Conservation (phyloP, 2,888 invertebrate genomes). For the Sylvicola fuscatus region DNA sequence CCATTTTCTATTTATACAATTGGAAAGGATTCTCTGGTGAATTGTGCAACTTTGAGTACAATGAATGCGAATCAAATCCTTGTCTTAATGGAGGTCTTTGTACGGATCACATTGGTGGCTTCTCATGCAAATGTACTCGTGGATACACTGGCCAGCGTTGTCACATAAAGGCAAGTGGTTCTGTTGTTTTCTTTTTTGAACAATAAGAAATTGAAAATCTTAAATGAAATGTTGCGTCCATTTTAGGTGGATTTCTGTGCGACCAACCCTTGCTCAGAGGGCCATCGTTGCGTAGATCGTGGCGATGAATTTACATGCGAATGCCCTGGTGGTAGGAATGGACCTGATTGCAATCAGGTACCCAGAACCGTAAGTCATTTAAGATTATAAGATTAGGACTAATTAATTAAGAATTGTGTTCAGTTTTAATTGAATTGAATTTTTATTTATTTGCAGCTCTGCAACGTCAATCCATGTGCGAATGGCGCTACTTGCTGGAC, state of each 20-base stretch:
- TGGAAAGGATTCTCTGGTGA: constrained; percentile 45
- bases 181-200: background rate
- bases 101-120: constrained; percentile 48
- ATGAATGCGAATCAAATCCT: constrained; percentile 56
- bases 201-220: constrained; percentile 1
- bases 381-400: no score
- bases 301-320: constrained; percentile 56
- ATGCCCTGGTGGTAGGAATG: constrained; percentile 47
- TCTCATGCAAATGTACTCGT: constrained; percentile 42
- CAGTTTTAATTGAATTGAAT: background rate
- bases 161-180: constrained; percentile 36
- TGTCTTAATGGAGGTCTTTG: constrained; percentile 55
- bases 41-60: constrained; percentile 51
- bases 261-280: constrained; percentile 45
- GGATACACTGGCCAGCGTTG: constrained; percentile 49
- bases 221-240: no score
- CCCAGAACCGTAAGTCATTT: constrained; percentile 38
- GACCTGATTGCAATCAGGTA: constrained; percentile 44
- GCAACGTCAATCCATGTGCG: constrained; percentile 50
- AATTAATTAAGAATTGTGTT: background rate
- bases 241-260: constrained; percentile 44
- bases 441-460: constrained; percentile 31
- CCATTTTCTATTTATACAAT: no score
- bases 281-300: constrained; percentile 46
- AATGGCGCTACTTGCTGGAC: constrained; percentile 64